A percentile compares a stretch with the other conserved stretches of the same genome.
phyloP scores from a whole-genome alignment of 64 coral and sea anemone genomes.

The Catalaphyllia jardinei region DNA sequence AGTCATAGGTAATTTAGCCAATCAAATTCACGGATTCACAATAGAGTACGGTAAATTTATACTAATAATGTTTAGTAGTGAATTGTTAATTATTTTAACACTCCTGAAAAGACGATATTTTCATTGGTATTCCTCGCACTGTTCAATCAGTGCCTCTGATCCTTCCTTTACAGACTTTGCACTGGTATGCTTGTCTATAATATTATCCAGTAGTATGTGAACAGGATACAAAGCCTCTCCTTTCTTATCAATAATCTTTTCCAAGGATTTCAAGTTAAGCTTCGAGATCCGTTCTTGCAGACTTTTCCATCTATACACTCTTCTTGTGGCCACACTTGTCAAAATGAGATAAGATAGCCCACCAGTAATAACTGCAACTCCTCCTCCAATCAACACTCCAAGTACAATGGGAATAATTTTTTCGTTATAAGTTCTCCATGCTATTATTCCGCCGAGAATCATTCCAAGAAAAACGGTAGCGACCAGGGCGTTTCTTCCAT shows the following conservation, averaged over 20 bases:
- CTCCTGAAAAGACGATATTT: neutral
- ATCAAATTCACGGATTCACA: too few relatives aligned
- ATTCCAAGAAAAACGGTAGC: neutral
- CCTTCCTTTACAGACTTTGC: neutral
- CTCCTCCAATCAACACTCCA: neutral
- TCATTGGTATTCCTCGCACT: neutral
- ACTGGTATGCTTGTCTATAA: neutral
- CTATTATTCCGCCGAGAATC: conserved; percentile 1
- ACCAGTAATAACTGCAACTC: neutral
- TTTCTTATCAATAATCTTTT: neutral
- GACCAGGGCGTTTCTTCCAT: neutral
- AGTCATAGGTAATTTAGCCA: too few relatives aligned
- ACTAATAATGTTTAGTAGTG: too few relatives aligned
- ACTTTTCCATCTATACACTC: neutral
- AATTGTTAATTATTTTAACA: too few relatives aligned
- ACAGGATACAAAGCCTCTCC: neutral
- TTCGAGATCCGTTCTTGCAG: neutral
- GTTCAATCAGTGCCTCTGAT: neutral
- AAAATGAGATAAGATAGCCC: neutral
- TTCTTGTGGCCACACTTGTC: neutral
- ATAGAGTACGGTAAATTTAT: too few relatives aligned
- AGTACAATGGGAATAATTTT: neutral
- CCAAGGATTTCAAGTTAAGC: neutral
- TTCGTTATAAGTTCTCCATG: neutral
- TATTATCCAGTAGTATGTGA: neutral